These are phyloP conservation scores for Yponomeuta cagnagella DNA, from an alignment of 2,888 invertebrate genomes.

Conservation along the genomic window DNA sequence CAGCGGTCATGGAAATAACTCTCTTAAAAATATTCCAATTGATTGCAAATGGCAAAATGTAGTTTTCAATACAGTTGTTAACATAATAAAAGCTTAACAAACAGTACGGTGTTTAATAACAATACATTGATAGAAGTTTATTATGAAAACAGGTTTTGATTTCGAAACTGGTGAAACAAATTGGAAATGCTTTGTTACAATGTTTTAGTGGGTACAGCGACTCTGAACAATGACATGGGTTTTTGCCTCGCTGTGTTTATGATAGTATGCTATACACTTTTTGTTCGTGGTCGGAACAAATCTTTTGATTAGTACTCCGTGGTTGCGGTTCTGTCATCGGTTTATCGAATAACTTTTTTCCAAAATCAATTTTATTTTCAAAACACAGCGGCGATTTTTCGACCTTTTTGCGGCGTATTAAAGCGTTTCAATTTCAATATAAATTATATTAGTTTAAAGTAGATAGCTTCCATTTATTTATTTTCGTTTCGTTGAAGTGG, in stretches of 20 bases:
- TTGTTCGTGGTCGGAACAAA: slow-evolving; percentile 49
- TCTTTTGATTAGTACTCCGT: slow-evolving; percentile 40
- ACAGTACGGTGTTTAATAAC: not conserved
- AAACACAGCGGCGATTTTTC: not conserved
- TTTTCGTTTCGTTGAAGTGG: not conserved
- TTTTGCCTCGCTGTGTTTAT: slow-evolving; percentile 3
- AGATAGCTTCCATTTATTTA: not conserved
- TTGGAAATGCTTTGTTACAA: slow-evolving; percentile 41
- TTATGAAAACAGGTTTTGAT: not conserved
- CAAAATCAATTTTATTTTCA: not conserved
- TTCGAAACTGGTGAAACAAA: slow-evolving; percentile 20
- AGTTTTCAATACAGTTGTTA: not conserved
- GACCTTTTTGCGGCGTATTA: not conserved
- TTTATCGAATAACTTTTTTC: slow-evolving; percentile 31
- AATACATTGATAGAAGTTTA: not conserved
- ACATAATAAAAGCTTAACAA: not conserved
- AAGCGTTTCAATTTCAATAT: not conserved
- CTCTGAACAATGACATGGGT: not conserved
- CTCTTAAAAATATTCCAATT: not conserved
- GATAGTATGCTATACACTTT: not conserved
- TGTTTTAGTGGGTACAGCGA: slow-evolving; percentile 29
- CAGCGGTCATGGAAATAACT: no score
- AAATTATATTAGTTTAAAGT: not conserved
- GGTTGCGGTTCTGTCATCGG: slow-evolving; percentile 40
- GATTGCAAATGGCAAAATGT: not conserved